Base-by-base conservation (phyloP, 2,888 invertebrate genomes). In the Chrysina gloriosa region DNA sequence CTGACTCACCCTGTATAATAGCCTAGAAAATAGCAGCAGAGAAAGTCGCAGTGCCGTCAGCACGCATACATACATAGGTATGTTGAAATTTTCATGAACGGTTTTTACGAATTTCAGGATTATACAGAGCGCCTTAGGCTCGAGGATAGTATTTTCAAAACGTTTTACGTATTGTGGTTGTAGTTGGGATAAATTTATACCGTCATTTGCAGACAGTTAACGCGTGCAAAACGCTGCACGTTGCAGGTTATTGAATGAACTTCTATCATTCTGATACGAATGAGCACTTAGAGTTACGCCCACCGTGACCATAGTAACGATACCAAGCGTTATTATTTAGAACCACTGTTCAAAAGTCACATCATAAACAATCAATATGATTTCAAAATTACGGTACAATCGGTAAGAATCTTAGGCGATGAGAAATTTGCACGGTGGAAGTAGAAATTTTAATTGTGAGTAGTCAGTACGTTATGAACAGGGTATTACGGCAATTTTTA, bases 221-320 rank as follows among this genome's bases (percentile, higher is more conserved):
- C 7, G 16, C 19, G 19, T 45, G 45, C 52, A 66, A 65, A 61
- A 61, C 52, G 58, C 19, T 48, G 45, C 63, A 63, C 63, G 48
- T 45, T 69, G 36, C 65, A 69, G 70, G 61, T 71, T 73, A 74
- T 74, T 74, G 74, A 74, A 73, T 74, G 74, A 72, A 72, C 69
- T 69, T 63, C 72, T 74, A 72, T 75, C 72, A 73, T 70, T 73
- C 72, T 70, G 71, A 73, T 74, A 73, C 74, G 74, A 73, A 74
- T 73, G n/a, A 74, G 70, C 69, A 71, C 64, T 70, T n/a, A n/a
- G n/a, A 69, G 77, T 75, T 77, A 77, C 78, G 78, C 78, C 78
- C 77, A 77, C 78, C 70, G 75, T 78, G 73, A 70, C 72, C 74
- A 76, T 75, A 73, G 75, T 70, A 77, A 78, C 78, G 74, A 70